phyloP scores from a whole-genome alignment of 2,113 vertebrate species.

The Polypterus bichir region DNA sequence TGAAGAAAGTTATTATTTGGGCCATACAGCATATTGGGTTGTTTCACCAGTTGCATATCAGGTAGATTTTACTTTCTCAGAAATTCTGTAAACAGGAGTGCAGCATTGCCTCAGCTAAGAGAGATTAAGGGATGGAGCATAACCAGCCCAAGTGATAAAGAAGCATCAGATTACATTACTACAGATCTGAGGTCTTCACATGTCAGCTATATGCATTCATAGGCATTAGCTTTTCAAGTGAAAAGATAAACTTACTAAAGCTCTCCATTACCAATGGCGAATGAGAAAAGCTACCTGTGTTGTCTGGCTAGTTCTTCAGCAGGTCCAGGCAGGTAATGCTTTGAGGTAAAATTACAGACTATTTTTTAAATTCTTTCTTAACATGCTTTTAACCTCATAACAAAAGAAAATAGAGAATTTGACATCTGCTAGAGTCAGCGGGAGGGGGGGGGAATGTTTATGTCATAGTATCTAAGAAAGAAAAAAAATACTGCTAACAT shows the following conservation, averaged over 20 bases:
- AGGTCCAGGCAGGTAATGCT: constrained; percentile 19
- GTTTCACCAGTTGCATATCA: no score
- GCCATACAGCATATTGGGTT: no score
- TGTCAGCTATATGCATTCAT: background rate
- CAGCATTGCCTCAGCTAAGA: constrained; percentile 9
- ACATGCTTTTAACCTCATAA: background rate
- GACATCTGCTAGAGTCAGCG: no score
- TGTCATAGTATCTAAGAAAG: no score
- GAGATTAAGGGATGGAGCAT: constrained; percentile 16
- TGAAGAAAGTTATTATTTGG: no score
- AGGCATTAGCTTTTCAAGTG: background rate
- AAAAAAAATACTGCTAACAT: no score
- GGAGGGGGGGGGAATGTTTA: no score
- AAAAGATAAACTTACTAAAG: constrained; percentile 4
- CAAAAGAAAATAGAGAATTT: background rate
- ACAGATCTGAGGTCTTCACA: background rate
- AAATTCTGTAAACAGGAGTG: no score
- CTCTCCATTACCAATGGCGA: background rate
- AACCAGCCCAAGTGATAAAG: constrained; percentile 21
- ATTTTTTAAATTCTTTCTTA: constrained; percentile 9
- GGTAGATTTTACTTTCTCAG: no score
- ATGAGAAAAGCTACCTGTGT: constrained; percentile 17
- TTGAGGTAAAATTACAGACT: constrained; percentile 20
- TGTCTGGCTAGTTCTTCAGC: constrained; percentile 17
- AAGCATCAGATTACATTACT: background rate